Percentiles rank a stretch among this genome's conserved stretches.
phyloP scores from a whole-genome alignment of 2,888 invertebrate genomes.

The Rhagium mordax region DNA sequence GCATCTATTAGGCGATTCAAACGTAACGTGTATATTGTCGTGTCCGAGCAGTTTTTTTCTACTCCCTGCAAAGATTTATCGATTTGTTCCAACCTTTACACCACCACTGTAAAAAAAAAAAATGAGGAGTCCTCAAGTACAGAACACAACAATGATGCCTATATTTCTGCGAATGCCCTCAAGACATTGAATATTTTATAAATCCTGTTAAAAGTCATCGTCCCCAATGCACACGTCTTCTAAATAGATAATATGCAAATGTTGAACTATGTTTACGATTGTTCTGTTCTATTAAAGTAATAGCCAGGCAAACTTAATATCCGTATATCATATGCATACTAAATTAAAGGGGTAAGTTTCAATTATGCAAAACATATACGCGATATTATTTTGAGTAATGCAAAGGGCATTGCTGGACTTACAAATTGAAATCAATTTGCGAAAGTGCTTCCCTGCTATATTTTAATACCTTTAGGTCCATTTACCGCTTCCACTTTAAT shows the following conservation, averaged over 20 bases:
- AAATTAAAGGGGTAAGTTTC: not conserved
- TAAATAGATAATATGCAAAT: not conserved
- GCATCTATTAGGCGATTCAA: no score
- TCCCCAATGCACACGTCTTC: not conserved
- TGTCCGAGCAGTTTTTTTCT: no score
- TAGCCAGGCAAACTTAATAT: not conserved
- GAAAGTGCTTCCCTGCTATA: not conserved
- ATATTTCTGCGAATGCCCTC: not conserved
- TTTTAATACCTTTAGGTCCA: not conserved
- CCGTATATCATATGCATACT: not conserved
- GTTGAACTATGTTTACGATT: not conserved
- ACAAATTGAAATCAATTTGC: slow-evolving; percentile 4
- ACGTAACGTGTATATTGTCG: no score
- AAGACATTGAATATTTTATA: not conserved
- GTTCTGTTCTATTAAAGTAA: not conserved
- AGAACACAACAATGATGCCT: not conserved
- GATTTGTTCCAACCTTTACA: no score
- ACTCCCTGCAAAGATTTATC: no score
- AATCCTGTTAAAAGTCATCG: not conserved
- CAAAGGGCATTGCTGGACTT: not conserved
- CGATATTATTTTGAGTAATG: slow-evolving; percentile 1
- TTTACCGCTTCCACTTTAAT: not conserved
- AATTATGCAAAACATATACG: not conserved
- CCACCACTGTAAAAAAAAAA: no score
- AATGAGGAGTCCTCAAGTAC: not conserved